Conservation (phyloP, 2,888 invertebrate species). For the Andrena marginata region DNA sequence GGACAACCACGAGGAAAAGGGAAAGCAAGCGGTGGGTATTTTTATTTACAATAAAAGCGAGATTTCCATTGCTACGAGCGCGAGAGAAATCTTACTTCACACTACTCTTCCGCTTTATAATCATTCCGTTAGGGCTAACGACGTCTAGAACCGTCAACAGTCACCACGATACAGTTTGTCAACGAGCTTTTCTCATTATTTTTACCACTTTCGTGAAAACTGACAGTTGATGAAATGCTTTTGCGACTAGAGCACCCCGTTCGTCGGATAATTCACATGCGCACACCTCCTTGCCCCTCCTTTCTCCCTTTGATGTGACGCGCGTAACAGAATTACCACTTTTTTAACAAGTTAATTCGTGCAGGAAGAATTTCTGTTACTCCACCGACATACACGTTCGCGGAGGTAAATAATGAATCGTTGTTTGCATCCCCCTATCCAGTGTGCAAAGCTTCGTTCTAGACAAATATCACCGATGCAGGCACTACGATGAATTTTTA, state of each 20-base stretch:
- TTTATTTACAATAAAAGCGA: too few species aligned
- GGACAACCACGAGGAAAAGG: too few species aligned
- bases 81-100: not conserved
- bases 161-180: constrained; percentile 15
- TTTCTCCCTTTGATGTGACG: constrained; percentile 44
- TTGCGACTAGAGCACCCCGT: constrained; percentile 7
- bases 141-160: constrained; percentile 9
- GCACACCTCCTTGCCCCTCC: not conserved
- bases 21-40: too few species aligned
- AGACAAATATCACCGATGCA: not conserved
- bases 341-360: constrained; percentile 54
- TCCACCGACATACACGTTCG: not conserved
- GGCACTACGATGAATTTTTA: constrained; percentile 34
- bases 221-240: constrained; percentile 42
- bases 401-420: constrained; percentile 22
- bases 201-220: constrained; percentile 25
- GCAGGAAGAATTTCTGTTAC: not conserved
- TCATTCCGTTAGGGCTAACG: constrained; percentile 16
- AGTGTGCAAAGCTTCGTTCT: too few species aligned
- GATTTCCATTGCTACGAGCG: too few species aligned
- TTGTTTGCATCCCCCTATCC: not conserved
- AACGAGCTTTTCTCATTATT: constrained; percentile 27
- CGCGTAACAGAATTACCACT: constrained; percentile 47
- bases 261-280: too few species aligned
- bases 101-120: not conserved